These are phyloP conservation scores for Sogatella furcifera DNA, from an alignment of 1,140 invertebrate genomes.

Conservation along the genomic window DNA sequence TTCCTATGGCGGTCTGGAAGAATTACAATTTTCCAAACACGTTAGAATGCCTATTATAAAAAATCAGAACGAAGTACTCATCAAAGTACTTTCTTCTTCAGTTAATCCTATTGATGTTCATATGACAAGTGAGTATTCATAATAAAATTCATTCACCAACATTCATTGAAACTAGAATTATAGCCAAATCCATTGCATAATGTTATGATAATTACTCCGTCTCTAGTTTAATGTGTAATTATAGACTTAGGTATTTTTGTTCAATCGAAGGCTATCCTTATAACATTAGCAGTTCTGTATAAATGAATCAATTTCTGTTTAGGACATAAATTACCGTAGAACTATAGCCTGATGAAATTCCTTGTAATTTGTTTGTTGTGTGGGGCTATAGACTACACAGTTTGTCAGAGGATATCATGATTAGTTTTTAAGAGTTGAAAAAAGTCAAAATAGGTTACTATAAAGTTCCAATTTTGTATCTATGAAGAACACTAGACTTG, in stretches of 20 bases:
- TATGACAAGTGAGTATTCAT: conserved; percentile 56
- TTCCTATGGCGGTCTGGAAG: conserved; percentile 54
- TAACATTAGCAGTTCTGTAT: no score
- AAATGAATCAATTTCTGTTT: no score
- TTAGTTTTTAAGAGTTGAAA: no score
- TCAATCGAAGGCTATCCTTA: no score
- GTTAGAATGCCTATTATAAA: conserved; percentile 54
- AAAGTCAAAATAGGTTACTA: no score
- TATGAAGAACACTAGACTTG: no score
- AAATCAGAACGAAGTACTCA: conserved; percentile 59
- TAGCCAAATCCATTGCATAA: not conserved
- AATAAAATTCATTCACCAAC: not conserved
- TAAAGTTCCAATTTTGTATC: no score
- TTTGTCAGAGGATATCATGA: no score
- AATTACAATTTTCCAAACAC: conserved; percentile 47
- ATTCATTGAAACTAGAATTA: not conserved
- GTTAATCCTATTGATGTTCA: conserved; percentile 86
- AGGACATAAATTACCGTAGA: no score
- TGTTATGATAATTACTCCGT: not conserved
- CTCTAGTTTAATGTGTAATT: not conserved
- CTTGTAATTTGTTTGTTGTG: no score
- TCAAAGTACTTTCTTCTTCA: conserved; percentile 70
- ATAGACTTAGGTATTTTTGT: not conserved
- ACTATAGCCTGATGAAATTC: no score
- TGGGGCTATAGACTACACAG: no score